A percentile compares a stretch with the other conserved stretches of the same genome.
These are phyloP conservation scores for Tribolium madens DNA, from an alignment of 1,140 invertebrate species.

Conservation along the genomic window DNA sequence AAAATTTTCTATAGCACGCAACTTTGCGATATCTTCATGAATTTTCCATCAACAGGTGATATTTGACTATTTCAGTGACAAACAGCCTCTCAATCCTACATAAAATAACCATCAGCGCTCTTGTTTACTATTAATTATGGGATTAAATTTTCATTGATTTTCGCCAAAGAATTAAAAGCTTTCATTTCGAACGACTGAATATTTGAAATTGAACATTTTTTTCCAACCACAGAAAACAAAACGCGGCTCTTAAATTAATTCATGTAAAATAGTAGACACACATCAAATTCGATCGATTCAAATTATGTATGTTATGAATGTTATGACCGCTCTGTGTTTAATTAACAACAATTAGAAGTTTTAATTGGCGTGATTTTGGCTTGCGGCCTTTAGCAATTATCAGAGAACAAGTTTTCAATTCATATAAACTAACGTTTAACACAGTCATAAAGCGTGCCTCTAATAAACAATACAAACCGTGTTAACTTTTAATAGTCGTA, in stretches of 20 bases:
- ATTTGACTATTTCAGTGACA: slow-evolving; percentile 20
- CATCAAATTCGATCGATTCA: too few species aligned
- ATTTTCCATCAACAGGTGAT: slow-evolving; percentile 29
- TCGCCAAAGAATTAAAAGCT: neutral
- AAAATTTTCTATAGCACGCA: slow-evolving; percentile 15
- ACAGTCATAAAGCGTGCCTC: slow-evolving; percentile 10
- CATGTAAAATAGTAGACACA: too few species aligned
- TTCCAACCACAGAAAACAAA: neutral
- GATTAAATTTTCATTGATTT: slow-evolving; percentile 33
- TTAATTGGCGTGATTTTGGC: neutral
- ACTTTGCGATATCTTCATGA: slow-evolving; percentile 17
- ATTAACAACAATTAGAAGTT: too few species aligned
- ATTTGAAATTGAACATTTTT: neutral
- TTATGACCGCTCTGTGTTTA: neutral
- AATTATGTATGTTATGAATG: neutral
- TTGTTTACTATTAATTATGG: slow-evolving; percentile 31
- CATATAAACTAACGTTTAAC: slow-evolving; percentile 25
- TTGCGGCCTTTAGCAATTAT: slow-evolving; percentile 15
- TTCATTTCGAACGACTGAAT: neutral
- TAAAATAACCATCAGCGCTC: slow-evolving; percentile 25
- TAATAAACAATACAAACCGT: slow-evolving; percentile 25
- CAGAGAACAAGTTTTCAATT: slow-evolving; percentile 9
- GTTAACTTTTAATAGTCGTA: slow-evolving; percentile 16
- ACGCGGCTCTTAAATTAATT: neutral
- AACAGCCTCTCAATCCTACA: slow-evolving; percentile 13